A percentile compares a stretch with the other conserved stretches of the same genome.
Conservation (phyloP, 2,797 vertebrate species). For the Microhierax caerulescens region DNA sequence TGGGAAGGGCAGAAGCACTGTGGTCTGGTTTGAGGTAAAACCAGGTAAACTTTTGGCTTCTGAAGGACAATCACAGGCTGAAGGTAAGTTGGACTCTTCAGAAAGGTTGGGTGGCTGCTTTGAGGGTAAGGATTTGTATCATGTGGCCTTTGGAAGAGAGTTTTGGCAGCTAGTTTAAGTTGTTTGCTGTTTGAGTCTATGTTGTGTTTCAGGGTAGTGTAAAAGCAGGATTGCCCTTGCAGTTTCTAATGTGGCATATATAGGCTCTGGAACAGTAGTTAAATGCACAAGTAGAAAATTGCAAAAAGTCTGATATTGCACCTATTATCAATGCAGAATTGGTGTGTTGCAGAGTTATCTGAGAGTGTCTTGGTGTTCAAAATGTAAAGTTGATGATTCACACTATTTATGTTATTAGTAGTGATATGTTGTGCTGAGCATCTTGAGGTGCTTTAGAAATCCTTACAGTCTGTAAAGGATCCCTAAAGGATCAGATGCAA, state of each 20-base stretch:
- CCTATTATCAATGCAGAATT: not conserved
- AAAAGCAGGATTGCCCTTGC: not conserved
- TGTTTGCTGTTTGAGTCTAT: not conserved
- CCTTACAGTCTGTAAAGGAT: not conserved
- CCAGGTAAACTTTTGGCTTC: not conserved
- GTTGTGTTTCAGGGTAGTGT: not conserved
- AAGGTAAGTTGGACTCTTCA: not conserved
- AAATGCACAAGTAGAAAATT: rapidly evolving
- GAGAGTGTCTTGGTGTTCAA: not conserved
- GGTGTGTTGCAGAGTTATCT: not conserved
- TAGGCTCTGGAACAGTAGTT: not conserved
- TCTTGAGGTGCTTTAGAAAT: not conserved
- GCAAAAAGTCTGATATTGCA: not conserved
- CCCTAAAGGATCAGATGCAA: not conserved
- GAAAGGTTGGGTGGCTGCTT: not conserved
- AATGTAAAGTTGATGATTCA: not conserved
- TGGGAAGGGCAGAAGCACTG: not conserved
- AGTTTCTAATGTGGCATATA: not conserved
- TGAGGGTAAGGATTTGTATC: not conserved
- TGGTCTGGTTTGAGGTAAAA: not conserved
- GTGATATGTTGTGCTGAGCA: not conserved
- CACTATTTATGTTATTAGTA: not conserved
- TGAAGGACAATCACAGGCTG: not conserved
- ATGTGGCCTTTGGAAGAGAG: not conserved
- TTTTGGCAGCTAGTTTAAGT: not conserved